phyloP scores from a whole-genome alignment of 2,888 invertebrate genomes.

The Morpho deidamia region DNA sequence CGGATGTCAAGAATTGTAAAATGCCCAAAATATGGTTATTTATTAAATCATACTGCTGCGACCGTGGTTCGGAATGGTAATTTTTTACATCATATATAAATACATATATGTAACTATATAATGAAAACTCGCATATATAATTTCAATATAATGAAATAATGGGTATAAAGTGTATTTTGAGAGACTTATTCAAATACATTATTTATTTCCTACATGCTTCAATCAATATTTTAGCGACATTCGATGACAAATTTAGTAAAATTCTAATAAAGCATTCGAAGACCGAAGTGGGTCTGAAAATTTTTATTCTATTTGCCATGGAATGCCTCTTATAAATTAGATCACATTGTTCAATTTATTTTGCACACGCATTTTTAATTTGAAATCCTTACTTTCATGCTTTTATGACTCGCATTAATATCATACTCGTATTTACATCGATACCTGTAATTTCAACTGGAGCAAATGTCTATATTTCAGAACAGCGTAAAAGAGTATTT shows the following conservation, averaged over 20 bases:
- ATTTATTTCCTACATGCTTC: slow-evolving; percentile 50
- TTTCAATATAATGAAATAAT: slow-evolving; percentile 11
- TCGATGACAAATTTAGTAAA: not conserved
- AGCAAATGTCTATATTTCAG: too few species aligned
- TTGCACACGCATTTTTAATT: slow-evolving; percentile 2
- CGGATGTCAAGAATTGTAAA: slow-evolving; percentile 37
- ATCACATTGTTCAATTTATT: not conserved
- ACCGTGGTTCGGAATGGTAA: slow-evolving; percentile 50
- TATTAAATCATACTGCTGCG: slow-evolving; percentile 55
- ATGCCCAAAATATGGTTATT: slow-evolving; percentile 38
- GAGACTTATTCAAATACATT: not conserved
- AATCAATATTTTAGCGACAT: slow-evolving; percentile 43
- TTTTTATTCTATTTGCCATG: not conserved
- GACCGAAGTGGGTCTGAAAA: not conserved
- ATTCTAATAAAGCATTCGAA: not conserved
- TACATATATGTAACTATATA: slow-evolving; percentile 22
- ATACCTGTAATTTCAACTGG: too few species aligned
- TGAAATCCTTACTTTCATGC: not conserved
- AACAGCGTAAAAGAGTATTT: too few species aligned
- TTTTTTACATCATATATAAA: slow-evolving; percentile 24
- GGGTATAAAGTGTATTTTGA: not conserved
- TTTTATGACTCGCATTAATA: not conserved
- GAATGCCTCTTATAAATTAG: not conserved
- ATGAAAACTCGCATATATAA: slow-evolving; percentile 16
- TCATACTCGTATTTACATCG: too few species aligned